A percentile compares a stretch with the other conserved stretches of the same genome.
These are phyloP conservation scores for Hypomecis atomaria DNA, from an alignment of 2,888 invertebrate species.

Conservation along the genomic window DNA sequence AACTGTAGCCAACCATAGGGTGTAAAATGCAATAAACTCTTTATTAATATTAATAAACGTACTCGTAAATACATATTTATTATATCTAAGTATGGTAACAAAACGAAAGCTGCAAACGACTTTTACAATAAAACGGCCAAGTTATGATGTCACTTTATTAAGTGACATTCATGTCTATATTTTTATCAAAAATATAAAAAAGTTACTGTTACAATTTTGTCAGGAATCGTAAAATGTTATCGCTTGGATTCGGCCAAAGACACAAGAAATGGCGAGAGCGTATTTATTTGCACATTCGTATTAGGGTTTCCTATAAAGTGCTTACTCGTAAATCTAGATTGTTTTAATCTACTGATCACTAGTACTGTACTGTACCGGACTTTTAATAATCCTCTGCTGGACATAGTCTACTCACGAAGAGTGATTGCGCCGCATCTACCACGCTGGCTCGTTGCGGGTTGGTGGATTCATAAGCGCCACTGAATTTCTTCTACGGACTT, in stretches of 20 bases:
- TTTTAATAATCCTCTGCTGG: no score
- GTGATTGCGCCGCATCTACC: no score
- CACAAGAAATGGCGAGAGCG: conserved; percentile 16
- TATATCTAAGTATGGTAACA: conserved; percentile 25
- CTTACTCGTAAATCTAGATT: no score
- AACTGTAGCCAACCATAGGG: neutral
- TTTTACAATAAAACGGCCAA: conserved; percentile 52
- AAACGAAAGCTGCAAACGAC: conserved; percentile 49
- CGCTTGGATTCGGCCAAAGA: conserved; percentile 8
- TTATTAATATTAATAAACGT: conserved; percentile 11
- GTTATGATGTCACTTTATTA: conserved; percentile 51
- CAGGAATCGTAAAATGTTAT: conserved; percentile 58
- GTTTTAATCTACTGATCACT: no score
- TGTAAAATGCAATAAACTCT: neutral
- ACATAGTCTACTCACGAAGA: no score
- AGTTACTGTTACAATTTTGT: conserved; percentile 53
- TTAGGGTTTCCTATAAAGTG: neutral
- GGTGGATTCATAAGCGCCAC: no score
- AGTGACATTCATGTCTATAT: conserved; percentile 62
- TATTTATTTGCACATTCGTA: neutral
- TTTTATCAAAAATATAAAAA: conserved; percentile 57
- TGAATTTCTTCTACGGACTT: no score
- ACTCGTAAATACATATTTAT: neutral
- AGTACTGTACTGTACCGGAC: no score
- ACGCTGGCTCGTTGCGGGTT: no score